Conservation (phyloP, 2,888 invertebrate genomes). For the Unio delphinus region DNA sequence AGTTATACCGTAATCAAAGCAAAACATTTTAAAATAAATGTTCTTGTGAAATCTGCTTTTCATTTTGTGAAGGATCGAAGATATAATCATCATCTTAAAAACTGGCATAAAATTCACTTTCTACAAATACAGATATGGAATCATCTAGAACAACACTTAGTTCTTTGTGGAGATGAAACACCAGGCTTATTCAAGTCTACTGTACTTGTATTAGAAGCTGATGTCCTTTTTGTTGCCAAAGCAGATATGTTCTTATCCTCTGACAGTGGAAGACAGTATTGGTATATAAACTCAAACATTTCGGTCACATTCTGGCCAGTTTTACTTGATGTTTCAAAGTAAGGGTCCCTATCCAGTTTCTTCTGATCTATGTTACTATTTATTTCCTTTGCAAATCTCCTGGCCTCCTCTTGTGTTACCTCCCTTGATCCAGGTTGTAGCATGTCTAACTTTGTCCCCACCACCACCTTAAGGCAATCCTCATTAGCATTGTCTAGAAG, state of each 20-base stretch:
- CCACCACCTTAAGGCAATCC: slow-evolving; percentile 64
- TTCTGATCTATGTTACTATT: slow-evolving; percentile 50
- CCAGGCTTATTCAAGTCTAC: no score
- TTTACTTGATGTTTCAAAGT: slow-evolving; percentile 69
- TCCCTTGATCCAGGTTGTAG: slow-evolving; percentile 41
- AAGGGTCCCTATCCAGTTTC: slow-evolving; percentile 52
- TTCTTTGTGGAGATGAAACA: no score
- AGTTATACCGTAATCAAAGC: no score
- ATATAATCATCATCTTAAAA: no score
- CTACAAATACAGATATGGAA: no score
- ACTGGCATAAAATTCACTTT: no score
- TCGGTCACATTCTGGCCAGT: slow-evolving; percentile 60
- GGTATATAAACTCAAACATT: slow-evolving; percentile 68
- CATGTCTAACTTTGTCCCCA: slow-evolving; percentile 66
- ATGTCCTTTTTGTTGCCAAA: background rate
- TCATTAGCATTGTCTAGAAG: slow-evolving; percentile 62
- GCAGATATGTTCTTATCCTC: slow-evolving; percentile 17
- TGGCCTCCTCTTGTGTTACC: slow-evolving; percentile 58
- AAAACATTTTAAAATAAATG: no score
- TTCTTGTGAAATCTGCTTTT: no score
- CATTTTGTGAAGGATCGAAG: no score
- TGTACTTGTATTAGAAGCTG: no score
- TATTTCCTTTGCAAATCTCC: slow-evolving; percentile 51
- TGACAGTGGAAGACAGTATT: slow-evolving; percentile 53
- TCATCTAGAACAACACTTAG: no score